Conservation (phyloP, 2,888 invertebrate genomes). For the Octonoba sinensis region DNA sequence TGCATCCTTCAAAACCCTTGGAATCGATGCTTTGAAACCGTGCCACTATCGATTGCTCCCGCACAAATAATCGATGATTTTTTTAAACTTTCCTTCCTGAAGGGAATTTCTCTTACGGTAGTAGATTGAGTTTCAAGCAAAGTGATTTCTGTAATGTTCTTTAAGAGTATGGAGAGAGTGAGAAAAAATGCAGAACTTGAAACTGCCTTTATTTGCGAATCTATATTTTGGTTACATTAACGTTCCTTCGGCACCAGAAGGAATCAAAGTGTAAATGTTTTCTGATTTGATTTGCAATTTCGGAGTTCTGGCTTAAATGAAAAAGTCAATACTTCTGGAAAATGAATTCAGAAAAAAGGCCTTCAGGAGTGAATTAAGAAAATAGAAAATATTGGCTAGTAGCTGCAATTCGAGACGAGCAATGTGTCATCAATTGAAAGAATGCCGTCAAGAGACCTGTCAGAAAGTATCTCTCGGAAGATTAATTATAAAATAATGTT, state of each 20-base stretch:
- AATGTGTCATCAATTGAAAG: too few species aligned
- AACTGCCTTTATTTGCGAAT: slow-evolving; percentile 27
- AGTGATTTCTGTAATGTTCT: slow-evolving; percentile 41
- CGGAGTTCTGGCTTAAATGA: too few species aligned
- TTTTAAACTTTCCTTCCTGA: slow-evolving; percentile 20
- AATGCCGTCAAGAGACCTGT: too few species aligned
- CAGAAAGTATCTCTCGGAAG: too few species aligned
- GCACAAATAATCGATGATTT: slow-evolving; percentile 39
- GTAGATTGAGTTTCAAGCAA: slow-evolving; percentile 30
- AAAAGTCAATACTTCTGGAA: background rate
- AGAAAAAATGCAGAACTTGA: slow-evolving; percentile 21
- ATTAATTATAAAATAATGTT: too few species aligned
- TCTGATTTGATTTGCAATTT: background rate
- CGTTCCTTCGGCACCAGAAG: background rate
- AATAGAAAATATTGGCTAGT: too few species aligned
- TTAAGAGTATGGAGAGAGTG: slow-evolving; percentile 2
- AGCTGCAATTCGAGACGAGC: too few species aligned
- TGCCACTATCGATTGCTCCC: slow-evolving; percentile 27
- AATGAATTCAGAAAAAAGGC: background rate
- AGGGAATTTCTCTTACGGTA: slow-evolving; percentile 17
- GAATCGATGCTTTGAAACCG: slow-evolving; percentile 15
- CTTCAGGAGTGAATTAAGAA: background rate
- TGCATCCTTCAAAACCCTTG: background rate
- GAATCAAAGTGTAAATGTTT: slow-evolving; percentile 16
- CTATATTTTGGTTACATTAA: slow-evolving; percentile 30